Evolutionary conservation across 1,140 invertebrate species (phyloP), one percentile per base, ranked within the genome.

Genomic region (Macrobrachium rosenbergii): DNA sequence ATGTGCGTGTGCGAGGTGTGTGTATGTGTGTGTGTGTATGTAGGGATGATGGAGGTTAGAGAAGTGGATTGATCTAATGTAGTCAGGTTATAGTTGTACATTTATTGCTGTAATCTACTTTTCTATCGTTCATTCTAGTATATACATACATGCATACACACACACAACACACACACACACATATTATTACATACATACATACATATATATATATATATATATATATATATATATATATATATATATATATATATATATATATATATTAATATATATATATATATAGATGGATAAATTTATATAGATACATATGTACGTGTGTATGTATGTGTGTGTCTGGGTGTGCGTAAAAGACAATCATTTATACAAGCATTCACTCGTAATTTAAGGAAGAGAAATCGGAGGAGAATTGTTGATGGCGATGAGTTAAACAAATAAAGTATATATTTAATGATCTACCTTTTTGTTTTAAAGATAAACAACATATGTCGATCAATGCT

Each of bases 131-230:
- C 28, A 37, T 37, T 37, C 28, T 37, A 37, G 28, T 37, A n/a
- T n/a, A n/a, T 7, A 69, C 2, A 69, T 7, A 21, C 19, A 69
- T 7, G 19, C 2, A 69, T 7, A 69, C 2, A 69, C 2, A 69
- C 2, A n/a, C n/a, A n/a, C n/a, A n/a, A 69, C n/a, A 69, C n/a
- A 69, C n/a, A 69, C n/a, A 69, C n/a, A 69, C n/a, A 69, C n/a
- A 69, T 69, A 69, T 69, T n/a, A n/a, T n/a, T n/a, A 69, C n/a
- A 69, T 69, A 69, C n/a, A 69, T 69, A 69, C n/a, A 69, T 69
- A 69, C n/a, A 69, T 69, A 69, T 69, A 69, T 69, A 69, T 69
- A 69, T 69, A 69, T 69, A 69, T 69, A 69, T 69, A 21, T 37
- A 23, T 67, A 16, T 67, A 69, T 69, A n/a, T 69, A 21, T 21